Evolutionary conservation across 2,797 vertebrate species (phyloP).

Genomic region (Menidia menidia): DNA sequence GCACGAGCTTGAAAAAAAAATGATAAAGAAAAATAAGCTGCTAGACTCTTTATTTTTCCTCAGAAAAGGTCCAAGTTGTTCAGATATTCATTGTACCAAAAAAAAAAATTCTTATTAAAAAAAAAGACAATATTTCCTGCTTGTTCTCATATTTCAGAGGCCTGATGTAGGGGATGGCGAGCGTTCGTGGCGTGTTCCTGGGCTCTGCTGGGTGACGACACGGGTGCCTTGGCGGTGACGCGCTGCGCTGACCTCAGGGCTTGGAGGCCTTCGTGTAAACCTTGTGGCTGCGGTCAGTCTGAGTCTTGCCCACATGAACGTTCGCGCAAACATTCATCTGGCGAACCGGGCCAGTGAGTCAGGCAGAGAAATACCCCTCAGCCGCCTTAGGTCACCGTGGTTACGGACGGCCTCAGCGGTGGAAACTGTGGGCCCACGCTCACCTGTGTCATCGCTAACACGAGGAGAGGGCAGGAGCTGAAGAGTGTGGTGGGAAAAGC

Average conservation of each 20-base stretch:
- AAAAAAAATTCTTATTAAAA: no score
- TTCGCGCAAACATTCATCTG: conserved; percentile 31
- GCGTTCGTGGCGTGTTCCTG: background rate
- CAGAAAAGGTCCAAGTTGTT: no score
- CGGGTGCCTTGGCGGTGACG: conserved; percentile 5
- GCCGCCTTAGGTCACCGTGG: conserved; percentile 28
- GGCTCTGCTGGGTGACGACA: background rate
- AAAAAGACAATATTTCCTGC: background rate
- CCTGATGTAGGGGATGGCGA: background rate
- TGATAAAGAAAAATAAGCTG: no score
- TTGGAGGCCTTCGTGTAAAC: conserved; percentile 30
- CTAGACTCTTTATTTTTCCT: no score
- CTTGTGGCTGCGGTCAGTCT: conserved; percentile 23
- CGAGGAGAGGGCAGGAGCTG: conserved; percentile 8
- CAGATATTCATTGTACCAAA: no score
- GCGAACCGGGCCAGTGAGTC: conserved; percentile 51
- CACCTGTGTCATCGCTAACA: conserved; percentile 21
- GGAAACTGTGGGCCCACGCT: conserved; percentile 49
- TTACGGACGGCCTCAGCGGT: conserved; percentile 48
- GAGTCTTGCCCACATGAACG: conserved; percentile 47
- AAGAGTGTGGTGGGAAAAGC: background rate
- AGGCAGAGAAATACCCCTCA: conserved; percentile 35
- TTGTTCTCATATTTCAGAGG: background rate
- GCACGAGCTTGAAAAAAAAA: no score
- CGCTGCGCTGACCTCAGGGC: conserved; percentile 18